phyloP scores from a whole-genome alignment of 2,888 invertebrate genomes.

The Drosophila hamatofila region DNA sequence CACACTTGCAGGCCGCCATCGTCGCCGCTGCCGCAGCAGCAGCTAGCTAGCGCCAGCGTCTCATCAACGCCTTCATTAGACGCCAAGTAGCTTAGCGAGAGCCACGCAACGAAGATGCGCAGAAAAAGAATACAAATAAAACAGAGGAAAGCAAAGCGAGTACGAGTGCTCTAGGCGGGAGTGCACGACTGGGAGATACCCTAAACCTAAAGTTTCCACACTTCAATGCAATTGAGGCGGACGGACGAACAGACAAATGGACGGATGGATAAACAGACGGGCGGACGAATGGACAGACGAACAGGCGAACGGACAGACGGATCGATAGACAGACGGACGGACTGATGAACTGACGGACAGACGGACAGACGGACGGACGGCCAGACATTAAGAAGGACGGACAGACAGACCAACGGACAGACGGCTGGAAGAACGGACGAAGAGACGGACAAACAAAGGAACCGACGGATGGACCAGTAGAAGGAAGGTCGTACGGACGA shows the following conservation, averaged over 20 bases:
- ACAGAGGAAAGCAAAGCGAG: background rate
- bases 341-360: too few species aligned
- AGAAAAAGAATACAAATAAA: background rate
- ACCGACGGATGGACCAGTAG: too few species aligned
- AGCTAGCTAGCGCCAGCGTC: slow-evolving; percentile 32
- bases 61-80: slow-evolving; percentile 79
- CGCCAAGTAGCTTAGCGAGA: slow-evolving; percentile 58
- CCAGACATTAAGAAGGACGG: background rate
- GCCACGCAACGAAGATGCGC: slow-evolving; percentile 1
- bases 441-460: too few species aligned
- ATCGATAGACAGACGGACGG: too few species aligned
- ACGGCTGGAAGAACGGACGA: too few species aligned
- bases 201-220: background rate
- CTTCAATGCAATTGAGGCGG: too few species aligned
- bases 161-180: background rate
- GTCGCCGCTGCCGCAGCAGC: background rate
- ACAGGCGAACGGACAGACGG: background rate
- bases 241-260: background rate
- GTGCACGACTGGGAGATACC: background rate
- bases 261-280: too few species aligned
- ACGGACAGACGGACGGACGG: too few species aligned
- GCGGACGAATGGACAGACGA: too few species aligned
- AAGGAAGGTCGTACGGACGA: background rate
- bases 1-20: slow-evolving; percentile 42
- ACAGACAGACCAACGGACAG: background rate